Conservation (phyloP, 2,797 vertebrate species). For the Miichthys miiuy region DNA sequence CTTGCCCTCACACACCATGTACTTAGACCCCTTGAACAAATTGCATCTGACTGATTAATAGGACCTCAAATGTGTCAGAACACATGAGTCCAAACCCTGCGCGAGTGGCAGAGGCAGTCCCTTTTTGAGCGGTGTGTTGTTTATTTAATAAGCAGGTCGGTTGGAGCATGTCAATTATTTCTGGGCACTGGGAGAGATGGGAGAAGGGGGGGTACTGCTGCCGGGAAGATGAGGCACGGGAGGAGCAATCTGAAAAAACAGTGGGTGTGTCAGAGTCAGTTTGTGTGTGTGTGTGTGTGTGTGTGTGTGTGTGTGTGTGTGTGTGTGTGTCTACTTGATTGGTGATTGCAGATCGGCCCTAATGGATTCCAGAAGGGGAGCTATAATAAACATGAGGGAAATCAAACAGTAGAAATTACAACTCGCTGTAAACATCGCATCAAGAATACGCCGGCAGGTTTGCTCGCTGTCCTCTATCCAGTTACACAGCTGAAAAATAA, state of each 20-base stretch:
- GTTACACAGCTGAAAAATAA: slow-evolving; percentile 48
- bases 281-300: background rate
- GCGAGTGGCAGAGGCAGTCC: background rate
- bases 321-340: background rate
- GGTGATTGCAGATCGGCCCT: slow-evolving; percentile 42
- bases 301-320: slow-evolving; percentile 9
- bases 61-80: slow-evolving; percentile 42
- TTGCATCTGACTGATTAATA: slow-evolving; percentile 58
- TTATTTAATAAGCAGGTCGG: slow-evolving; percentile 60
- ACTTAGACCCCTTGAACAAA: slow-evolving; percentile 37
- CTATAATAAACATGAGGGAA: slow-evolving; percentile 64
- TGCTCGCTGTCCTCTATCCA: slow-evolving; percentile 35
- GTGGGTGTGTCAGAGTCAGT: slow-evolving; percentile 8
- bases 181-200: slow-evolving; percentile 19
- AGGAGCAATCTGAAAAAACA: slow-evolving; percentile 32
- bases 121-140: slow-evolving; percentile 37
- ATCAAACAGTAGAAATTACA: slow-evolving; percentile 68
- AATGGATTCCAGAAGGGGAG: slow-evolving; percentile 58
- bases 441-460: slow-evolving; percentile 38
- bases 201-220: background rate
- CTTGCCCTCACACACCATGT: background rate
- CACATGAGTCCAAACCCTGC: slow-evolving; percentile 32
- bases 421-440: slow-evolving; percentile 32
- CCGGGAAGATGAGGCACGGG: slow-evolving; percentile 19
- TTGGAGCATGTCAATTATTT: slow-evolving; percentile 59